Evolutionary conservation across 2,113 vertebrate genomes (phyloP), one percentile per base, ranked within the genome.

Genomic region (Butorides virescens): DNA sequence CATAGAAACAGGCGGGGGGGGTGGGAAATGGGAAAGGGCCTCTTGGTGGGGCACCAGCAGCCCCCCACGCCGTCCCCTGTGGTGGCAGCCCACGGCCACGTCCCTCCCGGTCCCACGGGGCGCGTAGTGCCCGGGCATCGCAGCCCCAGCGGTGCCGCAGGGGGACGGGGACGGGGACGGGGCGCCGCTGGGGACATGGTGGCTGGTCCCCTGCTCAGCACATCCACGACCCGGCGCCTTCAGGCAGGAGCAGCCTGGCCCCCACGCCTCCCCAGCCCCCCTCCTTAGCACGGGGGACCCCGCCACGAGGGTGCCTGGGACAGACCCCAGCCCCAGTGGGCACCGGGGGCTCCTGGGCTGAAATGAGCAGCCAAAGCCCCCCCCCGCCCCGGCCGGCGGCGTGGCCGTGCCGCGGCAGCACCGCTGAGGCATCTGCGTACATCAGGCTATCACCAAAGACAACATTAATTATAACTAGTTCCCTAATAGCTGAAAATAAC

Each of bases 121-220:
- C n/a, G 7, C 0, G 0, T 0, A 3, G 10, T 20, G 10, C 23
- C 0, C 0, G 37, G 27, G 7, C 27, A 46, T 18, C 2, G 4
- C 66, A 15, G 56, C 20, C 49, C 63, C 14, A 20, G 42, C 15
- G 8, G 1, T 7, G 49, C 47, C 3, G 0, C 1, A 12, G 13
- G 15, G 20, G 21, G 18, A 36, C 15, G 21, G 53, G 19, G 21
- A 5, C 42, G 15, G 20, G 21, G 18, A 36, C 17, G 21, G 53
- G 19, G 21, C 4, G 56, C 23, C 56, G 61, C 30, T 32, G 34
- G 2, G 59, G 46, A 27, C 0, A 0, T 2, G 50, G 26, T 11
- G 32, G 7, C 17, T 6, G 9, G 10, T 42, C 68, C 36, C 52
- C 9, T 4, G 26, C 20, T 36, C 42, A 42, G 42, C 42, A 15